Conservation (phyloP, 2,888 invertebrate species). For the Stenurella melanura region DNA sequence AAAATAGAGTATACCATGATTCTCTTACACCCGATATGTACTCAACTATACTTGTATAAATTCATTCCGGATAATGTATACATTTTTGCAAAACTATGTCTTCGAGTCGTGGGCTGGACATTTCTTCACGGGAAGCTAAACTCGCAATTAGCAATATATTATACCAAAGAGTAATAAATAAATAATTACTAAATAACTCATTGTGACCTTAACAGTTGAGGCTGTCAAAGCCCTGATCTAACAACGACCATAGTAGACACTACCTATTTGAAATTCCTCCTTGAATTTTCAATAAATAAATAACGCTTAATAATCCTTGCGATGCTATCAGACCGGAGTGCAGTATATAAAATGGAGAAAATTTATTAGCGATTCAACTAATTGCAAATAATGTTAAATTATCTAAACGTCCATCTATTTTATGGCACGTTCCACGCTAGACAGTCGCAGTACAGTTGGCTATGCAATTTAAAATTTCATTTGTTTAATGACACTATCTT, state of each 20-base stretch:
- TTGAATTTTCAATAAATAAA: conserved; percentile 48
- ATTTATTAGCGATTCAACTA: conserved; percentile 64
- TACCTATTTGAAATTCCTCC: conserved; percentile 14
- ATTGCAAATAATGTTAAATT: conserved; percentile 68
- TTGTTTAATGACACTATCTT: conserved; percentile 50
- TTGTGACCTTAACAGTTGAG: no score
- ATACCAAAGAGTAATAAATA: no score
- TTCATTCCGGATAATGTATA: no score
- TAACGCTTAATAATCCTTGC: conserved; percentile 43
- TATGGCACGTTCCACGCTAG: conserved; percentile 51
- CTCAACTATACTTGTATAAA: no score
- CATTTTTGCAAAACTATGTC: no score
- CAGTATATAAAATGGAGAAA: conserved; percentile 35
- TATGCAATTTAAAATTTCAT: conserved; percentile 52
- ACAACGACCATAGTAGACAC: conserved; percentile 2
- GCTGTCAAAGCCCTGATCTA: background rate
- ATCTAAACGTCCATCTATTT: conserved; percentile 58
- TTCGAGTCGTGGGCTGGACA: no score
- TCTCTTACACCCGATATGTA: no score
- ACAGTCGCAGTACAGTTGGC: conserved; percentile 45
- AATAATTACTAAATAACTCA: no score
- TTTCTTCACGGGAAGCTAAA: no score
- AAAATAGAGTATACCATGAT: no score
- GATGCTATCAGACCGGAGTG: conserved; percentile 44
- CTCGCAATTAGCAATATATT: no score